Evolutionary conservation across 1,140 invertebrate genomes (phyloP).

Genomic region (Drosophila sp.): DNA sequence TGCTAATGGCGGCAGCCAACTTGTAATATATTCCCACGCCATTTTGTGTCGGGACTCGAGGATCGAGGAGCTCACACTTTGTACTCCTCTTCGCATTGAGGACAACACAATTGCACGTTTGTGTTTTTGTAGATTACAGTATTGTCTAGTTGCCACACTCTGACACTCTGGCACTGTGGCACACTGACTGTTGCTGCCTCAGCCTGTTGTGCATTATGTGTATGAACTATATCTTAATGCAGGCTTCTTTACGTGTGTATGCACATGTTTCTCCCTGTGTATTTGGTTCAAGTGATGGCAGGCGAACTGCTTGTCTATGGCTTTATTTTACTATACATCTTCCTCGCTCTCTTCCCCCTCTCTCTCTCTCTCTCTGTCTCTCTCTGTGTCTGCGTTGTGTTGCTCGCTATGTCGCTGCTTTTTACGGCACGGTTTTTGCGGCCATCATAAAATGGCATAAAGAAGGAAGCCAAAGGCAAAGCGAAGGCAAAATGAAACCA

Average conservation of each 20-base stretch:
- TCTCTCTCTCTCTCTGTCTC: slow-evolving; percentile 25
- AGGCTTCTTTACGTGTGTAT: not conserved
- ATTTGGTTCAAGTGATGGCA: slow-evolving; percentile 42
- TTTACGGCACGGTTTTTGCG: slow-evolving; percentile 62
- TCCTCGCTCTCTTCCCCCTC: slow-evolving; percentile 26
- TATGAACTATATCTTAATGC: slow-evolving; percentile 53
- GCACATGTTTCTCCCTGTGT: slow-evolving; percentile 13
- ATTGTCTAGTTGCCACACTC: slow-evolving; percentile 58
- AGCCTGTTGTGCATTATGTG: slow-evolving; percentile 39
- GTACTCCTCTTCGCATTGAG: slow-evolving; percentile 6
- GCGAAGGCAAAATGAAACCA: slow-evolving; percentile 70
- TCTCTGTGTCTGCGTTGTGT: slow-evolving; percentile 12
- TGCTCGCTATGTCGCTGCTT: slow-evolving; percentile 27
- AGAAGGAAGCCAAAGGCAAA: slow-evolving; percentile 45
- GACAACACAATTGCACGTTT: slow-evolving; percentile 72
- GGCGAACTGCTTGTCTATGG: slow-evolving; percentile 65
- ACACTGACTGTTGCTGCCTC: not conserved
- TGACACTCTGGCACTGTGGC: slow-evolving; percentile 4
- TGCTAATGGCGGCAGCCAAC: slow-evolving; percentile 73
- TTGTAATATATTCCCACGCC: slow-evolving; percentile 82
- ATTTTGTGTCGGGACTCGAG: slow-evolving; percentile 53
- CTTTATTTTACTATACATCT: slow-evolving; percentile 68
- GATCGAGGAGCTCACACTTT: slow-evolving; percentile 14
- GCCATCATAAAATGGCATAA: slow-evolving; percentile 80
- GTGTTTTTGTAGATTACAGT: slow-evolving; percentile 75